Conservation (phyloP, 2,888 invertebrate species). For the Scaeva pyrastri region DNA sequence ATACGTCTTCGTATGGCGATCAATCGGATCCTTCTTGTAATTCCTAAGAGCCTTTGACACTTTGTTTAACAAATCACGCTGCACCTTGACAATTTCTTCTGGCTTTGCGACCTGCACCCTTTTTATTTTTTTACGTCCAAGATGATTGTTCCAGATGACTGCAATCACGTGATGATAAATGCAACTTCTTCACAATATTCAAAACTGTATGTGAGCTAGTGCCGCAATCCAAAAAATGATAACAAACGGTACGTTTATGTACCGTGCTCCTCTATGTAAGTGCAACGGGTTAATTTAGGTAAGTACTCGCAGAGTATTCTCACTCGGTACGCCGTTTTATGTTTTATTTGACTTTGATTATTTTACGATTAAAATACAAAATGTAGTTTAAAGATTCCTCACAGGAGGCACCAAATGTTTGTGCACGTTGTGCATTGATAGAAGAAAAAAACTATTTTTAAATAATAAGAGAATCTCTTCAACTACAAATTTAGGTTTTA, state of each 20-base stretch:
- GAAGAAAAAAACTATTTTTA: background rate
- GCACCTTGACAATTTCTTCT: conserved; percentile 19
- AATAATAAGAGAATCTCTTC: background rate
- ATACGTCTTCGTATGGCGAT: conserved; percentile 17
- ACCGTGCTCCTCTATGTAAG: background rate
- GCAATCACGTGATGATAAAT: background rate
- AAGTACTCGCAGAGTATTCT: background rate
- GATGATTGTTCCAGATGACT: background rate
- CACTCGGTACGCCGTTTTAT: background rate
- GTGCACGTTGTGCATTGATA: conserved; percentile 15
- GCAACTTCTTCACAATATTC: background rate
- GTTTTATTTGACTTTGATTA: background rate
- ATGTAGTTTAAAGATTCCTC: conserved; percentile 7
- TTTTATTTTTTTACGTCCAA: background rate
- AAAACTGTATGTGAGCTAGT: background rate
- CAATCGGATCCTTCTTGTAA: conserved; percentile 16
- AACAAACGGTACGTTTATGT: background rate
- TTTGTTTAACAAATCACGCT: conserved; percentile 4
- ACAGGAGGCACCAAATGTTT: conserved; percentile 33
- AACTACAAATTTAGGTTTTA: background rate
- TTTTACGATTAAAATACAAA: background rate
- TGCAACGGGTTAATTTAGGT: background rate
- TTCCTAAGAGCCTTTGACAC: conserved; percentile 5
- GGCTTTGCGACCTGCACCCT: background rate
- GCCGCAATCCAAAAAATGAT: background rate